Base-by-base conservation (phyloP, 2,888 invertebrate genomes). In the Nymphalis c-album region DNA sequence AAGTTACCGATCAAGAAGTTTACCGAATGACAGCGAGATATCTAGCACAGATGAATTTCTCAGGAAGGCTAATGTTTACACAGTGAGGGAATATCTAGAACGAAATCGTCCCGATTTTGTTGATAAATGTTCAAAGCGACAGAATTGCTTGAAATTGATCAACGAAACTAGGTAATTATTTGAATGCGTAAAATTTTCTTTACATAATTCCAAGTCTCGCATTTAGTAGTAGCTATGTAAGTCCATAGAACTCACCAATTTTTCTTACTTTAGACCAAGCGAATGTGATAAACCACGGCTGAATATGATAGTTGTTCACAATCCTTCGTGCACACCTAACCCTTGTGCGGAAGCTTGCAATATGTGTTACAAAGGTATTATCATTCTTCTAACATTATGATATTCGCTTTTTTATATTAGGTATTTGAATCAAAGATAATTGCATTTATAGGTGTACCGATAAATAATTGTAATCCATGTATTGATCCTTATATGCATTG, bases 61-160 rank as follows among this genome's bases (percentile, higher is more conserved):
- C 6, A 85, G 76, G 62, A 85, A 76, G 66, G 74, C 82, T 17
- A 84, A 85, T 55, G 81, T 82, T 26, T 82, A 89, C 8, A 89
- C 93, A 7, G 92, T 95, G 35, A 90, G 96, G 93, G 96, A 96
- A 68, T 95, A 95, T 80, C 93, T 97, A 76, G 92, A 93, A 73
- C 92, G 84, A 71, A 95, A 96, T 75, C 94, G 95, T 46, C 97
- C 97, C 0, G 93, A 94, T 70, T 97, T 96, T 82, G 91, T 96
- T 4, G 83, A 86, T 66, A 88, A 83, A 57, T 79, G 83, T 63
- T 77, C 84, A 0, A 78, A 83, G 31, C 81, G 92, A 10, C 91
- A 90, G 71, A 81, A 84, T 60, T 88, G 87, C 64, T 78, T 92
- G 74, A 87, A 85, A 72, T 78, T 83, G 57, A 83, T 91, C 22